phyloP scores from a whole-genome alignment of 2,797 vertebrate genomes.

The Eulemur coronatus region DNA sequence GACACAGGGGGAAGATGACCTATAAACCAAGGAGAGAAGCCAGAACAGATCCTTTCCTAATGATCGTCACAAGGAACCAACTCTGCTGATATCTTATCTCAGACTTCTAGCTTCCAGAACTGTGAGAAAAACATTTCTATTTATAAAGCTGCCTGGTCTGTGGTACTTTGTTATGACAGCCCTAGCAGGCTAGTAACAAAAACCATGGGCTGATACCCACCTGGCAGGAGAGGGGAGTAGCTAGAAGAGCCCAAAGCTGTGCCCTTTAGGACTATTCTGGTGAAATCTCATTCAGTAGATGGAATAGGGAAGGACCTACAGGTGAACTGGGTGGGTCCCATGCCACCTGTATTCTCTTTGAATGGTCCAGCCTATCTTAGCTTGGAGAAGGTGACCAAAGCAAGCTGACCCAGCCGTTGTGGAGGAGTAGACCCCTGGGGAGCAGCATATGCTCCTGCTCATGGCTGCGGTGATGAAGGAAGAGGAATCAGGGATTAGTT shows the following conservation, averaged over 20 bases:
- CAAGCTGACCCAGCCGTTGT: neutral
- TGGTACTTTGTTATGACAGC: neutral
- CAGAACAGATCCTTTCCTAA: neutral
- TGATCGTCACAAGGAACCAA: neutral
- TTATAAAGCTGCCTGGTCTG: neutral
- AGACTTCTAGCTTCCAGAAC: neutral
- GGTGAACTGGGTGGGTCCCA: neutral
- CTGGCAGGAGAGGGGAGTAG: neutral
- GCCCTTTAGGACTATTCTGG: neutral
- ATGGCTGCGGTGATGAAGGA: neutral
- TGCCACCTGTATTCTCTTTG: neutral
- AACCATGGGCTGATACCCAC: neutral
- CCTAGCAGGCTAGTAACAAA: neutral
- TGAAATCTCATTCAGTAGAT: neutral
- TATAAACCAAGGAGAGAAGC: neutral
- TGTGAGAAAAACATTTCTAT: neutral
- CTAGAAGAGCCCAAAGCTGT: neutral
- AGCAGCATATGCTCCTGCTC: rapidly evolving
- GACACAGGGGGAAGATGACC: neutral
- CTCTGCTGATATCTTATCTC: neutral
- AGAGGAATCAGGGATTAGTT: neutral
- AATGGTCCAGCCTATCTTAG: neutral
- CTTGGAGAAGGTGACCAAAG: neutral
- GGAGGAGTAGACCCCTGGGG: too few species aligned
- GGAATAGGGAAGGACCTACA: neutral